Evolutionary conservation across 2,888 invertebrate genomes (phyloP).

Genomic region (Apoda limacodes): DNA sequence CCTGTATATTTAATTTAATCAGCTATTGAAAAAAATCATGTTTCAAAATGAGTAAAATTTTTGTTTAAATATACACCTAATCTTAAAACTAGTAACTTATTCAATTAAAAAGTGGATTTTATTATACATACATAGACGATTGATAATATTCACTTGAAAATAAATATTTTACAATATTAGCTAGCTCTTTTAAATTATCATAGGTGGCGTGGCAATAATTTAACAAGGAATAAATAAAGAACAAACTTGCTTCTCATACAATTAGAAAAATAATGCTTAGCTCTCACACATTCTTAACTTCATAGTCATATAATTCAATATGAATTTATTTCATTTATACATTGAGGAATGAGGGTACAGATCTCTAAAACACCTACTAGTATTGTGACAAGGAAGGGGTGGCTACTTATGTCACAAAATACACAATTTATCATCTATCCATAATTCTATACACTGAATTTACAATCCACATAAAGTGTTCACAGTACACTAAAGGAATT

Average conservation of each 20-base stretch:
- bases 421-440: slow-evolving; percentile 30
- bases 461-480: slow-evolving; percentile 29
- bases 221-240: neutral
- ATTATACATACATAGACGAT: no score
- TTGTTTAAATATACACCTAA: no score
- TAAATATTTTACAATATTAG: neutral
- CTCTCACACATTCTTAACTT: slow-evolving; percentile 28
- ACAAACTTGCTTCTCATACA: neutral
- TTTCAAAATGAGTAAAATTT: no score
- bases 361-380: slow-evolving; percentile 31
- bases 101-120: no score
- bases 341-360: slow-evolving; percentile 38
- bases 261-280: slow-evolving; percentile 13
- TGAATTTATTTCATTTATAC: neutral
- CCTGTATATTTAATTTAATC: neutral
- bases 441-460: slow-evolving; percentile 42
- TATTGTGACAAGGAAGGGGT: slow-evolving; percentile 49
- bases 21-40: no score
- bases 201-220: neutral
- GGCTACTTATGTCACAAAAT: slow-evolving; percentile 35
- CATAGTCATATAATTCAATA: slow-evolving; percentile 24
- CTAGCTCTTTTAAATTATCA: neutral
- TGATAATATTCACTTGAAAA: no score
- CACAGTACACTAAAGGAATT: no score
- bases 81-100: no score